Conservation (phyloP, 1,140 invertebrate genomes). For the Formica exsecta region DNA sequence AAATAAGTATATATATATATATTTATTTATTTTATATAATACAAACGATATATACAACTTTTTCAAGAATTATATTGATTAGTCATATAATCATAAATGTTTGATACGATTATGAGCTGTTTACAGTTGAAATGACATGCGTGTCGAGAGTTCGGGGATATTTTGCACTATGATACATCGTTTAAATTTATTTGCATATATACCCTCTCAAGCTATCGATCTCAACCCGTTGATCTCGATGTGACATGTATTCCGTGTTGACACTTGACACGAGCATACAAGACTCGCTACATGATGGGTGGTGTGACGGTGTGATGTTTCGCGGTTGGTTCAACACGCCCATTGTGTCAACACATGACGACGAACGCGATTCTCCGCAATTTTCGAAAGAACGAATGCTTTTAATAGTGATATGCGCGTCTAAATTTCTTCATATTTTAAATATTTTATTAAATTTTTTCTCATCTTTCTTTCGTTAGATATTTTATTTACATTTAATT, state of each 20-base stretch:
- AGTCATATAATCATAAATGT: not conserved
- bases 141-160: not conserved
- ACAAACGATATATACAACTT: not conserved
- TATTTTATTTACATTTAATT: not conserved
- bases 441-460: not conserved
- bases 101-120: not conserved
- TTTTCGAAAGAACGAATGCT: conserved; percentile 11
- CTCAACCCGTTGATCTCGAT: not conserved
- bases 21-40: not conserved
- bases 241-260: not conserved
- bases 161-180: not conserved
- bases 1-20: not conserved
- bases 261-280: conserved; percentile 4
- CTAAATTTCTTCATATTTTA: not conserved
- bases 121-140: not conserved
- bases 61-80: not conserved
- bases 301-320: conserved; percentile 59
- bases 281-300: conserved; percentile 25
- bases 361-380: not conserved
- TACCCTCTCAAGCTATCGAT: not conserved
- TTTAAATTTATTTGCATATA: not conserved
- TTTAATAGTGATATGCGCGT: not conserved
- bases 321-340: conserved; percentile 58
- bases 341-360: conserved; percentile 38
- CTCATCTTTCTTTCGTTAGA: not conserved